Conservation (phyloP, 2,888 invertebrate genomes). For the Drosophila kuntzei region DNA sequence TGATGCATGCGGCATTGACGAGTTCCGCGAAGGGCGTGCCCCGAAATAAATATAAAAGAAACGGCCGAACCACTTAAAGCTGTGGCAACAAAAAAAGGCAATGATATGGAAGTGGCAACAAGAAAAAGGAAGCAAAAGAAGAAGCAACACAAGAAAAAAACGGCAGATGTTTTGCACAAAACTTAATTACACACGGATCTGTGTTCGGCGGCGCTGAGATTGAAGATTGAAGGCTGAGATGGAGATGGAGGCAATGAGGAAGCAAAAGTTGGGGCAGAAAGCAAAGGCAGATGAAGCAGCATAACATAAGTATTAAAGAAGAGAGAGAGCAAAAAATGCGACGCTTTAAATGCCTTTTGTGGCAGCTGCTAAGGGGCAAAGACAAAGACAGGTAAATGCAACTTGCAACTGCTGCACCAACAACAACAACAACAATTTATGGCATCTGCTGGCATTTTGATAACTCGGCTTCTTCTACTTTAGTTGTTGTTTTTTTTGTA, state of each 20-base stretch:
- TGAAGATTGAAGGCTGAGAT: conserved; percentile 60
- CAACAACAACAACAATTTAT: conserved; percentile 60
- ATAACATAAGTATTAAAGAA: conserved; percentile 18
- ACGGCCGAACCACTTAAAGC: conserved; percentile 61
- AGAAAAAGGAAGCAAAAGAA: background rate
- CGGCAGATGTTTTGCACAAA: conserved; percentile 76
- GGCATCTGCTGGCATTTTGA: conserved; percentile 72
- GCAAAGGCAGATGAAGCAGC: background rate
- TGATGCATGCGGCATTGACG: conserved; percentile 57
- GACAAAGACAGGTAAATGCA: conserved; percentile 59
- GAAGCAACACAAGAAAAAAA: conserved; percentile 26
- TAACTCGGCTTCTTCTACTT: conserved; percentile 34
- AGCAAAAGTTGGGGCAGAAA: conserved; percentile 1
- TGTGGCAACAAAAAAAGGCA: conserved; percentile 37
- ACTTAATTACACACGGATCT: conserved; percentile 73
- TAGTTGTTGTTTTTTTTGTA: conserved; percentile 18
- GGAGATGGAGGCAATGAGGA: conserved; percentile 25
- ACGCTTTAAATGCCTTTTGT: conserved; percentile 49
- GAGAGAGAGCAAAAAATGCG: conserved; percentile 23
- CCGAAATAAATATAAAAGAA: conserved; percentile 43
- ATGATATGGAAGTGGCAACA: conserved; percentile 7
- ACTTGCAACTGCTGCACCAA: conserved; percentile 45
- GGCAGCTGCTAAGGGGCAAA: conserved; percentile 41
- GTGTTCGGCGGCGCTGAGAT: conserved; percentile 67
- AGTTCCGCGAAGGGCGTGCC: conserved; percentile 74